These are phyloP conservation scores for Camelus bactrianus DNA, from an alignment of 2,113 vertebrate genomes.

Conservation along the genomic window DNA sequence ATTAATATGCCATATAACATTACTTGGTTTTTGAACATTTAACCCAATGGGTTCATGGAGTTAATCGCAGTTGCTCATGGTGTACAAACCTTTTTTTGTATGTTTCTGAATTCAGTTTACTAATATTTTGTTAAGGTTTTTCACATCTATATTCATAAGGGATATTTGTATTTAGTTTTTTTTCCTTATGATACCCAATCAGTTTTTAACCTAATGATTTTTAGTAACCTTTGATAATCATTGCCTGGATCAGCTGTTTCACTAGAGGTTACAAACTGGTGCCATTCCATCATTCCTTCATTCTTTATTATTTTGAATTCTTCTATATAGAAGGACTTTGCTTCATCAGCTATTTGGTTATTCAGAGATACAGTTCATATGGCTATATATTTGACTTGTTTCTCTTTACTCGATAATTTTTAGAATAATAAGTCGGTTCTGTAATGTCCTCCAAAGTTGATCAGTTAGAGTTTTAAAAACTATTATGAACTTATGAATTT, in stretches of 20 bases:
- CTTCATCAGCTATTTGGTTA: not conserved
- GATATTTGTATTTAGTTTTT: not conserved
- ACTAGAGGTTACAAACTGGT: not conserved
- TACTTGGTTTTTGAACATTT: not conserved
- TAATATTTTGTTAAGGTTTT: not conserved
- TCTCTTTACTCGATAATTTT: not conserved
- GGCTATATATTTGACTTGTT: not conserved
- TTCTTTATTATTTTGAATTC: conserved; percentile 20
- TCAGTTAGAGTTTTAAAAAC: conserved; percentile 7
- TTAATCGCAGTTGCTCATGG: not conserved
- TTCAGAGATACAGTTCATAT: not conserved
- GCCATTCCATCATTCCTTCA: not conserved
- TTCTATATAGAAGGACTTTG: not conserved
- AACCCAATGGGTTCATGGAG: not conserved
- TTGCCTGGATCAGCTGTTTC: not conserved
- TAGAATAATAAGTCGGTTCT: not conserved
- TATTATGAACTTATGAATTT: not conserved
- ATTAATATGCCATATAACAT: not conserved
- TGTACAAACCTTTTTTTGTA: not conserved
- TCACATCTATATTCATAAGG: not conserved
- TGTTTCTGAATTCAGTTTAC: not conserved
- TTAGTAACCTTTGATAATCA: not conserved
- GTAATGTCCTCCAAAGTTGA: not conserved
- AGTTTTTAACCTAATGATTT: conserved; percentile 5
- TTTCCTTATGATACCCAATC: not conserved